These are phyloP conservation scores for Trichoplusia ni DNA, from an alignment of 1,140 invertebrate species.

Conservation along the genomic window DNA sequence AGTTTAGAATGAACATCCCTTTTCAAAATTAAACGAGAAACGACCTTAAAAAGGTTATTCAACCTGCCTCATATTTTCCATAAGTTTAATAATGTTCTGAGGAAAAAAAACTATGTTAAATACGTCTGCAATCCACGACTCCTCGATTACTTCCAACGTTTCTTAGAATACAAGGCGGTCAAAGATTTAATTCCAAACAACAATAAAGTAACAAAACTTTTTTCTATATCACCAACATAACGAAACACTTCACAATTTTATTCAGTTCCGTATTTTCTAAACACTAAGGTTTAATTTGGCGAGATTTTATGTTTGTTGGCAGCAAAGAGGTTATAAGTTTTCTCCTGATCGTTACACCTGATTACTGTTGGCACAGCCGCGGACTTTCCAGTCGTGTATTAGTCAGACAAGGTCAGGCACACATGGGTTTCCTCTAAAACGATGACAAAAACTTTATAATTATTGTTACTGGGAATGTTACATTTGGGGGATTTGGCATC, in stretches of 20 bases:
- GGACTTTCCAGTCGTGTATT: conserved; percentile 9
- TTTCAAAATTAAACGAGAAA: too few species aligned
- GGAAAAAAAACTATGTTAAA: conserved; percentile 1
- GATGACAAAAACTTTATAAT: conserved; percentile 6
- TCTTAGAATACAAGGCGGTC: conserved; percentile 22
- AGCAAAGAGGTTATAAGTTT: conserved; percentile 7
- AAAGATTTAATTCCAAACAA: conserved; percentile 4
- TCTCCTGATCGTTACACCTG: conserved; percentile 1
- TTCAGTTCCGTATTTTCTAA: not conserved
- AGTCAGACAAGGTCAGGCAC: conserved; percentile 4
- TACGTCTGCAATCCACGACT: not conserved
- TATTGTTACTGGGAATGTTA: conserved; percentile 4
- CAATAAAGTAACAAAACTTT: not conserved
- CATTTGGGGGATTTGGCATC: not conserved
- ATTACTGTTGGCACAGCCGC: conserved; percentile 8
- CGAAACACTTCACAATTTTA: not conserved
- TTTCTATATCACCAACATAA: not conserved
- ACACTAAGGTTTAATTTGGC: not conserved
- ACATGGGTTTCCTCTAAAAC: conserved; percentile 2
- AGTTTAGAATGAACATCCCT: too few species aligned
- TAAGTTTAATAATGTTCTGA: too few species aligned
- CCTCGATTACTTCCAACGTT: conserved; percentile 5
- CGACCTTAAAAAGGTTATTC: too few species aligned
- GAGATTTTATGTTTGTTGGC: not conserved
- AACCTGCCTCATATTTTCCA: not conserved